These are phyloP conservation scores for Camelus bactrianus DNA, from an alignment of 2,113 vertebrate genomes.

Conservation along the genomic window DNA sequence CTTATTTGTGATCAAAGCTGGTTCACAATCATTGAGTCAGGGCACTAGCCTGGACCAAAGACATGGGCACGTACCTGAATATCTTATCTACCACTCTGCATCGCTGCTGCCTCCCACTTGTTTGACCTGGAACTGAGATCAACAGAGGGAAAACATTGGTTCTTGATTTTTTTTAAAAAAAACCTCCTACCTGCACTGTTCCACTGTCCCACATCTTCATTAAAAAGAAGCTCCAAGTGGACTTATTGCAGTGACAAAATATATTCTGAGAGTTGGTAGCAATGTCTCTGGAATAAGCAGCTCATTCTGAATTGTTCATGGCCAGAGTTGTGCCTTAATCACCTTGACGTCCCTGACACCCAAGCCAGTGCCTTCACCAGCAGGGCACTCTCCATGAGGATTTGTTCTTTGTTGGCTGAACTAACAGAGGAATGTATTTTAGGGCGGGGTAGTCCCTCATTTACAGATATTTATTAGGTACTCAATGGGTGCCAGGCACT, in stretches of 20 bases:
- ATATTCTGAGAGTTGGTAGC: not conserved
- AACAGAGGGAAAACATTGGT: not conserved
- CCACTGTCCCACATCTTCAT: not conserved
- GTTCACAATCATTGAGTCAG: not conserved
- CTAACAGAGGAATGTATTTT: not conserved
- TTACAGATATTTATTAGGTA: not conserved
- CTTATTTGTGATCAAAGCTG: not conserved
- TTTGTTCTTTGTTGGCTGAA: not conserved
- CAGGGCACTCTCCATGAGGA: not conserved
- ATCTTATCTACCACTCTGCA: not conserved
- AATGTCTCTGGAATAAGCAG: not conserved
- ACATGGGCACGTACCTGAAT: not conserved
- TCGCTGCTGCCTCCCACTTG: not conserved
- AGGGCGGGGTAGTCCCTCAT: not conserved
- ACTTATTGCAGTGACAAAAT: not conserved
- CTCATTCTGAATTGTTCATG: not conserved
- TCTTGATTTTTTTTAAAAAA: not conserved
- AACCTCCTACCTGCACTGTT: not conserved
- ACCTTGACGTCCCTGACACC: not conserved
- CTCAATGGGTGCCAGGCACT: not conserved
- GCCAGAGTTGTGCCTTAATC: not conserved
- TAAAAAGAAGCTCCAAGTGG: not conserved
- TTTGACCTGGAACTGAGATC: not conserved
- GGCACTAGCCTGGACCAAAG: not conserved
- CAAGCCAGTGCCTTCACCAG: not conserved